A percentile compares a stretch with the other conserved stretches of the same genome.
These are phyloP conservation scores for Muricea muricata DNA, from an alignment of 92 coral and sea anemone species.

Conservation along the genomic window DNA sequence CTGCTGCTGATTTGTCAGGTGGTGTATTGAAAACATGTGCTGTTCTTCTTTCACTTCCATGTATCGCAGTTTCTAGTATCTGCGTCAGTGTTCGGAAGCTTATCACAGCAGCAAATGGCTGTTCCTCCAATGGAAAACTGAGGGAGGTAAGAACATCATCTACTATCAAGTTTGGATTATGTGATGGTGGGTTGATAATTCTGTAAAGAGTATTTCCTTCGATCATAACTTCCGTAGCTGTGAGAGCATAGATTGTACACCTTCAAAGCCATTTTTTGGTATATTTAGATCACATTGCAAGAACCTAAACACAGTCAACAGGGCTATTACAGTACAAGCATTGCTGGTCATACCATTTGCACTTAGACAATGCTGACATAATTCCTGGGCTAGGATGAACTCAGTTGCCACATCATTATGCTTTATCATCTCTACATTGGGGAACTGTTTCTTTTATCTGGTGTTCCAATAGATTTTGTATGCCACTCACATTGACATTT, in stretches of 20 bases:
- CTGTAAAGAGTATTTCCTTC: constrained; percentile 4
- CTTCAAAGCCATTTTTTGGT: neutral
- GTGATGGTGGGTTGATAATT: constrained; percentile 9
- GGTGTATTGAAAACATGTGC: neutral
- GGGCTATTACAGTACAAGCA: neutral
- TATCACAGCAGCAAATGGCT: constrained; percentile 1
- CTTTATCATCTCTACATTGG: too few species aligned
- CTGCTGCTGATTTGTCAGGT: constrained; percentile 1
- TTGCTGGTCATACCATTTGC: neutral
- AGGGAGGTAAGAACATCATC: neutral
- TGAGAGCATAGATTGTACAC: neutral
- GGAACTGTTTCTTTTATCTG: too few species aligned
- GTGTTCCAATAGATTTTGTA: too few species aligned
- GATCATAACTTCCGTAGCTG: constrained; percentile 5
- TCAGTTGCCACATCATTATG: too few species aligned
- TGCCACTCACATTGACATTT: too few species aligned
- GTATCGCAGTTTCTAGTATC: neutral
- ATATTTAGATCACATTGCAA: neutral
- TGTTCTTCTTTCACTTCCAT: neutral
- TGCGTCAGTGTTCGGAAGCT: neutral
- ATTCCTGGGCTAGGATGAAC: too few species aligned
- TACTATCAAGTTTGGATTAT: neutral
- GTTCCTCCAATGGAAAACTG: neutral
- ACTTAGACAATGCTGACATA: too few species aligned
- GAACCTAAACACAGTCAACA: neutral